Evolutionary conservation across 1,140 invertebrate species (phyloP).

Genomic region (Adoxophyes honmai): DNA sequence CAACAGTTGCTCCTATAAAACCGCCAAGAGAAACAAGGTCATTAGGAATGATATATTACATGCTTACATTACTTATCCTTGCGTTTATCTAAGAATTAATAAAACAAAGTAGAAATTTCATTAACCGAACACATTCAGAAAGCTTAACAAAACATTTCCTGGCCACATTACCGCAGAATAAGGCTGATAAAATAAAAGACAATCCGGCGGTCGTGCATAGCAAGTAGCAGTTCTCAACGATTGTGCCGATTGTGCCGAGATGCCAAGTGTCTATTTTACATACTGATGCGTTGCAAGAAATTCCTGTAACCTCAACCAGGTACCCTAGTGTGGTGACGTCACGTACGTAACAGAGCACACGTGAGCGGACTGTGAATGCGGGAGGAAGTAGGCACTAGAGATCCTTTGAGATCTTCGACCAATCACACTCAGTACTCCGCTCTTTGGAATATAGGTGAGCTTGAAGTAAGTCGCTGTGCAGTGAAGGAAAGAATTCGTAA

Average conservation of each 20-base stretch:
- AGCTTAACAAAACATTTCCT: too few relatives aligned
- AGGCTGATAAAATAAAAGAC: neutral
- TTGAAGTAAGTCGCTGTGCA: neutral
- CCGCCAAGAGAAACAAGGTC: too few relatives aligned
- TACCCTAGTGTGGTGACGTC: constrained; percentile 29
- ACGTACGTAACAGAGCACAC: constrained; percentile 37
- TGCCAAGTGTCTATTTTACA: constrained; percentile 29
- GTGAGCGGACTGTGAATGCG: constrained; percentile 38
- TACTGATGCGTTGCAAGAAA: constrained; percentile 25
- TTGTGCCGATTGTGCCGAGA: constrained; percentile 7
- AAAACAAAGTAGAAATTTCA: too few relatives aligned
- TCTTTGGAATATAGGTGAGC: neutral
- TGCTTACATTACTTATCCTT: too few relatives aligned
- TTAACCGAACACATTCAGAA: too few relatives aligned
- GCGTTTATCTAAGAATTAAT: too few relatives aligned
- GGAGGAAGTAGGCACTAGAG: constrained; percentile 19
- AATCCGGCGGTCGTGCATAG: neutral
- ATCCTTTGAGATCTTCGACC: constrained; percentile 33
- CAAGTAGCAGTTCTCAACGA: constrained; percentile 6
- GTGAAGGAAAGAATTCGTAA: neutral
- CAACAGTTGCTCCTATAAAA: neutral
- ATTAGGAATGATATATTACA: too few relatives aligned
- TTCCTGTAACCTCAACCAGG: constrained; percentile 24
- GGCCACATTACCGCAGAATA: neutral
- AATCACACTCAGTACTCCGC: constrained; percentile 26